Conservation (phyloP, 1,140 invertebrate genomes). For the Ceratosolen fusciceps region DNA sequence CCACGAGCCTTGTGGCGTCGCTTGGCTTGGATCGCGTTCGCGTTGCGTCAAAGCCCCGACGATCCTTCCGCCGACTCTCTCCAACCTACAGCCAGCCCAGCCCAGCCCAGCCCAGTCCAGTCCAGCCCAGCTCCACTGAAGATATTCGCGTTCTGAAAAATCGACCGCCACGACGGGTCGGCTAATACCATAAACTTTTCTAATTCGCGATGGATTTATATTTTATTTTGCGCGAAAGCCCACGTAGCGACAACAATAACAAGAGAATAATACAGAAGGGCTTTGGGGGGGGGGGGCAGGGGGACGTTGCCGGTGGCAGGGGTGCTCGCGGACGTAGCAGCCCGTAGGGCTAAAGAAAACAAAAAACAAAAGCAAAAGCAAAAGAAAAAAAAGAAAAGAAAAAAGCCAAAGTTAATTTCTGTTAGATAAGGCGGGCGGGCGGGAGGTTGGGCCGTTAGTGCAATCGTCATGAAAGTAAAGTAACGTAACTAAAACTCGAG, state of each 20-base stretch:
- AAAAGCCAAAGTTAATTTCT: conserved; percentile 47
- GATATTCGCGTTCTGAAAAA: conserved; percentile 22
- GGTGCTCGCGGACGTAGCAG: too few species aligned
- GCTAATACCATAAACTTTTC: conserved; percentile 29
- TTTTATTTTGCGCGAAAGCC: background rate
- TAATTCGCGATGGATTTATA: conserved; percentile 39
- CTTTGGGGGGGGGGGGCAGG: too few species aligned
- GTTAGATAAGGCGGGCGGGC: conserved; percentile 45
- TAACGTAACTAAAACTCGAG: conserved; percentile 59
- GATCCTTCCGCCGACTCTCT: conserved; percentile 1
- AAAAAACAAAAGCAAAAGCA: too few species aligned
- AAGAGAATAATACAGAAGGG: too few species aligned
- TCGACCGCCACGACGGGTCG: background rate
- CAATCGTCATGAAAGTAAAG: conserved; percentile 56
- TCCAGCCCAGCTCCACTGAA: too few species aligned
- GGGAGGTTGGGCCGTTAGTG: conserved; percentile 49
- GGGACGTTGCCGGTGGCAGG: too few species aligned
- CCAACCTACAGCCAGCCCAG: too few species aligned
- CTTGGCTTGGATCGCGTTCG: conserved; percentile 19
- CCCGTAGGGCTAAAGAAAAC: too few species aligned
- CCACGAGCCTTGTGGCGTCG: conserved; percentile 39
- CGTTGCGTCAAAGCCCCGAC: conserved; percentile 9
- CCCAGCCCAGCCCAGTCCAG: too few species aligned
- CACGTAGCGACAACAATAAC: too few species aligned
- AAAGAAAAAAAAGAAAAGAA: too few species aligned